phyloP scores from a whole-genome alignment of 2,113 vertebrate genomes.

The Scophthalmus maximus region DNA sequence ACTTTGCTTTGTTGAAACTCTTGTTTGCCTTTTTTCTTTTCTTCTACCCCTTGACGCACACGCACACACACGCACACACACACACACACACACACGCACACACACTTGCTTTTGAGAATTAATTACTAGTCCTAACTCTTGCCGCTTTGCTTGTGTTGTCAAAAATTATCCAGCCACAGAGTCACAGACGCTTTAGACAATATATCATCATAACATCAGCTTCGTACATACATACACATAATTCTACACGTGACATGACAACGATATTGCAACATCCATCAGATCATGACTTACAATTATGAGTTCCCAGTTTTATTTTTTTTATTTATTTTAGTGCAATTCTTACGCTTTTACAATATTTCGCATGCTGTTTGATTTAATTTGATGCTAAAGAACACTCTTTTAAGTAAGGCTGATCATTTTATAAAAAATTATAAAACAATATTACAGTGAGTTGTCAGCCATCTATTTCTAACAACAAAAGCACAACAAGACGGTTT shows the following conservation, averaged over 20 bases:
- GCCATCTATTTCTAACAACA: neutral
- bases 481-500: neutral
- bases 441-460: no score
- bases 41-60: conserved; percentile 2
- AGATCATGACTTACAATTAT: neutral
- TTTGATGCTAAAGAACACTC: no score
- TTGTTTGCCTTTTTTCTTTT: conserved; percentile 16
- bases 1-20: conserved; percentile 59
- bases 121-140: conserved; percentile 59
- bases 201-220: neutral
- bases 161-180: conserved; percentile 26
- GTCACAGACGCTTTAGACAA: conserved; percentile 3
- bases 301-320: neutral
- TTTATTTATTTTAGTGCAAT: neutral
- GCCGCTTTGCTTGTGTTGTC: conserved; percentile 45
- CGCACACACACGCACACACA: conserved; percentile 17
- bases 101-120: conserved; percentile 50
- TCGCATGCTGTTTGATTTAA: no score
- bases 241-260: neutral
- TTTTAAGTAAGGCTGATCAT: no score
- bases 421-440: no score
- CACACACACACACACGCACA: conserved; percentile 3
- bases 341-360: no score
- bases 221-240: neutral
- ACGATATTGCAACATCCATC: neutral